Conservation (phyloP, 2,797 vertebrate species). For the Lutjanus argentimaculatus region DNA sequence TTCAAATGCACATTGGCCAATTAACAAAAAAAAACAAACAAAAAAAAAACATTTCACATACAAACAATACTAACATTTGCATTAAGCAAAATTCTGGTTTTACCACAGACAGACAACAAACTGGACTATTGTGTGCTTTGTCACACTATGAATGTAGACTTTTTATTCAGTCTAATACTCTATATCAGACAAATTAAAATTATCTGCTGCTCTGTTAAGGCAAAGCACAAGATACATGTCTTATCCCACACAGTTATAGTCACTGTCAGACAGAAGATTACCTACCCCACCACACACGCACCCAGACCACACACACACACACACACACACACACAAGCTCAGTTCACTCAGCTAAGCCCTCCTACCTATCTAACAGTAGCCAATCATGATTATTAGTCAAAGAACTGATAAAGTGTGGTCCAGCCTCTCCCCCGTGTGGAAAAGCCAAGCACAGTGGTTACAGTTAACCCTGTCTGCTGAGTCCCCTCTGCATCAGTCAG, state of each 20-base stretch:
- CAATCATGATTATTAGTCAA: slow-evolving; percentile 61
- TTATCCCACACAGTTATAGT: slow-evolving; percentile 30
- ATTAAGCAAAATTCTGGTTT: background rate
- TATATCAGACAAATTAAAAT: background rate
- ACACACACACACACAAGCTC: slow-evolving; percentile 10
- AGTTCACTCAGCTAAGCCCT: slow-evolving; percentile 14
- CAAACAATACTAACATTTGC: background rate
- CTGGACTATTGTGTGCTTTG: background rate
- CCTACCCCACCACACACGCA: slow-evolving; percentile 12
- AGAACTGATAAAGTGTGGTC: slow-evolving; percentile 57
- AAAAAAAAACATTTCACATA: too few relatives aligned
- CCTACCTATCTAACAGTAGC: slow-evolving; percentile 46
- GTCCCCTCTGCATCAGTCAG: background rate
- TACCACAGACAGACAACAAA: background rate
- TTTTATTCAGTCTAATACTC: background rate
- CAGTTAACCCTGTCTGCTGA: background rate
- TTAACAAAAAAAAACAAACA: too few relatives aligned
- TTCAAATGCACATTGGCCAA: background rate
- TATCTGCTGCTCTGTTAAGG: slow-evolving; percentile 4
- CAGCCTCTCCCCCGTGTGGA: slow-evolving; percentile 78
- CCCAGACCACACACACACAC: slow-evolving; percentile 7
- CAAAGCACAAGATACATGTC: background rate
- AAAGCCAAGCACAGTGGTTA: slow-evolving; percentile 58
- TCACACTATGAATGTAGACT: background rate
- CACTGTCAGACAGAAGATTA: slow-evolving; percentile 36